Percentiles rank a stretch among this genome's conserved stretches.
Conservation (phyloP, 2,113 vertebrate species). For the human region DNA sequence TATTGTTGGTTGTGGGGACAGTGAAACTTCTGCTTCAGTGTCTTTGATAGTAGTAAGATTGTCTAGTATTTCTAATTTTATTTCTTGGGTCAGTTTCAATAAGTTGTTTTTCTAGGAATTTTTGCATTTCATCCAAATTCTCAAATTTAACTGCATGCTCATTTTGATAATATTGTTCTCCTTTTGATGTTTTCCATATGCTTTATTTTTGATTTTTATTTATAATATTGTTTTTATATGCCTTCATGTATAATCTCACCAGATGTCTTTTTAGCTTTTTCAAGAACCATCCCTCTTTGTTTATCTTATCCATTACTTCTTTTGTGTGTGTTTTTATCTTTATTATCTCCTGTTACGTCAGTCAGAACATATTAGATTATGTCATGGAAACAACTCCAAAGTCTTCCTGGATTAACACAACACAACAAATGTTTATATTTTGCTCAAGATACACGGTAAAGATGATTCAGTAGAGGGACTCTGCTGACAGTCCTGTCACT, state of each 20-base stretch:
- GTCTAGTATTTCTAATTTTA: background rate
- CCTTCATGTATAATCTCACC: background rate
- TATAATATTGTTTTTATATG: background rate
- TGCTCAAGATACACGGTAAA: background rate
- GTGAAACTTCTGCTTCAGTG: background rate
- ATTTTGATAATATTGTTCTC: background rate
- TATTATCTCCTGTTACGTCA: background rate
- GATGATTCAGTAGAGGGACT: background rate
- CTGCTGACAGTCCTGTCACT: background rate
- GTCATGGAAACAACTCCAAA: background rate
- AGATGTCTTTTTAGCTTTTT: background rate
- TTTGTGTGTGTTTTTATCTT: background rate
- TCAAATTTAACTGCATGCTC: background rate
- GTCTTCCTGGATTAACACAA: background rate
- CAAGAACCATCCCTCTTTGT: background rate
- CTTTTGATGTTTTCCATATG: background rate
- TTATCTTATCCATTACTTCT: background rate
- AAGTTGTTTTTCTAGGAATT: background rate
- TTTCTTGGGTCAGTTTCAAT: background rate
- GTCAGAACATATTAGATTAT: background rate
- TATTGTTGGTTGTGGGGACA: background rate
- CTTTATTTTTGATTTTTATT: background rate
- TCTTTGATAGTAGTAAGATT: background rate
- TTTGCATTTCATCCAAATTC: background rate
- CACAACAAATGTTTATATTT: background rate